These are phyloP conservation scores for Hippoglossus hippoglossus DNA, from an alignment of 2,797 vertebrate species.

Conservation along the genomic window DNA sequence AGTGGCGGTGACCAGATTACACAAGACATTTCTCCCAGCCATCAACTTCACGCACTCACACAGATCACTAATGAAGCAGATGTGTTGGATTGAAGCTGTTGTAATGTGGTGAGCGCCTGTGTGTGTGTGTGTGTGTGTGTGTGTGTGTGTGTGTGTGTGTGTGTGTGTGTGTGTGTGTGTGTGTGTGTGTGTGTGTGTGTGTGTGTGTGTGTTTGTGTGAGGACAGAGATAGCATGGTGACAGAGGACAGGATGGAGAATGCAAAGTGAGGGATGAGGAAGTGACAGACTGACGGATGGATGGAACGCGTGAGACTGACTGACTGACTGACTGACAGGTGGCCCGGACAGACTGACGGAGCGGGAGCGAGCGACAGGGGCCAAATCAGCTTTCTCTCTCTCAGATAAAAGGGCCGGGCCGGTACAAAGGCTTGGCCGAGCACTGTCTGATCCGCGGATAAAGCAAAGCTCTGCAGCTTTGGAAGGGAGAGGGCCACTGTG, in stretches of 20 bases:
- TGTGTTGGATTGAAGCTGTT: slow-evolving; percentile 52
- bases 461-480: slow-evolving; percentile 75
- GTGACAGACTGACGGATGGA: slow-evolving; percentile 55
- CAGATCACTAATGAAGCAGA: slow-evolving; percentile 64
- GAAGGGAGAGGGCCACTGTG: slow-evolving; percentile 61
- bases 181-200: slow-evolving; percentile 28
- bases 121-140: slow-evolving; percentile 7
- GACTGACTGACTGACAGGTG: slow-evolving; percentile 44
- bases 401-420: slow-evolving; percentile 74
- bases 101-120: slow-evolving; percentile 53
- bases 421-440: slow-evolving; percentile 76
- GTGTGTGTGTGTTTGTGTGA: slow-evolving; percentile 13
- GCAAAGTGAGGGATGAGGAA: slow-evolving; percentile 38
- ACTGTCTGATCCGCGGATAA: slow-evolving; percentile 78
- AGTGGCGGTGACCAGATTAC: slow-evolving; percentile 54
- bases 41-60: slow-evolving; percentile 37
- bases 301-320: slow-evolving; percentile 30
- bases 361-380: slow-evolving; percentile 68
- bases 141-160: slow-evolving; percentile 8
- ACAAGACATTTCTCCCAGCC: slow-evolving; percentile 54
- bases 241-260: slow-evolving; percentile 26
- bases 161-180: slow-evolving; percentile 12
- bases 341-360: slow-evolving; percentile 60
- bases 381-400: slow-evolving; percentile 67
- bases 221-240: neutral